Evolutionary conservation across 1,140 invertebrate species (phyloP).

Genomic region (Hycleus phaleratus): DNA sequence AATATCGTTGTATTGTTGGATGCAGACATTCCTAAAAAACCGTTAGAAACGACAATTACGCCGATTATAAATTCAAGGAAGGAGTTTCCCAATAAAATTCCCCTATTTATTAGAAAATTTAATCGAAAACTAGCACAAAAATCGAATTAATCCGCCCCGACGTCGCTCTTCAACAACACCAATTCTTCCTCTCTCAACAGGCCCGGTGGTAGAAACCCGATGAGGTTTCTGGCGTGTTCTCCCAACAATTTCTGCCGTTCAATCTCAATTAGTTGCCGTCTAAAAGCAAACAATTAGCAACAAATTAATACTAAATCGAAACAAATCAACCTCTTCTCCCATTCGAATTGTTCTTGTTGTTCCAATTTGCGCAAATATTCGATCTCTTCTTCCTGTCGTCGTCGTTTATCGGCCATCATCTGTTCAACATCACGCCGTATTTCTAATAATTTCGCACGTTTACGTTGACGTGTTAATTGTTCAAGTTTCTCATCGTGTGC

Average conservation of each 20-base stretch:
- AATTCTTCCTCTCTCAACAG: conserved; percentile 39
- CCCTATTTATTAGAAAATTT: no score
- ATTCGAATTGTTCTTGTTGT: conserved; percentile 32
- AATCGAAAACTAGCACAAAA: no score
- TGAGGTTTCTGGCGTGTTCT: conserved; percentile 40
- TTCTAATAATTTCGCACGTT: conserved; percentile 34
- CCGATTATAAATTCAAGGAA: no score
- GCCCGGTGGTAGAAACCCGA: conserved; percentile 41
- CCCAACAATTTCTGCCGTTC: conserved; percentile 40
- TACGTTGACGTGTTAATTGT: conserved; percentile 35
- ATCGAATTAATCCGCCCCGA: conserved; percentile 3
- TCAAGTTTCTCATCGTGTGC: conserved; percentile 36
- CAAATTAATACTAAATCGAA: not conserved
- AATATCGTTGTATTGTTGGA: no score
- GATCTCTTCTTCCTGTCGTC: conserved; percentile 34
- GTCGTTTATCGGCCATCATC: conserved; percentile 33
- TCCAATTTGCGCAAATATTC: conserved; percentile 28
- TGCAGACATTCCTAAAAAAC: no score
- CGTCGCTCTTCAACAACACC: conserved; percentile 33
- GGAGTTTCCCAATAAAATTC: no score
- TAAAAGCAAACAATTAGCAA: conserved; percentile 24
- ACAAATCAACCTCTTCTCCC: conserved; percentile 31
- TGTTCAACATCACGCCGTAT: conserved; percentile 33
- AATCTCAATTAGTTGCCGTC: conserved; percentile 39
- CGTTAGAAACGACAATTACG: no score